Conservation (phyloP, 1,140 invertebrate genomes). For the roundworm (Caenorhabditis elegans) region WBcel235 BX284605.5:10068501-10069000, state of each 20-base stretch:
- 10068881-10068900: no score
- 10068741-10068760: constrained; percentile 29
- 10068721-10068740: constrained; percentile 36
- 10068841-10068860: no score
- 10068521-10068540: constrained; percentile 51
- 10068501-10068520: constrained; percentile 55
- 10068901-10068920: no score
- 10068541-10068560: constrained; percentile 57
- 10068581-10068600: neutral
- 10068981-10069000: no score
- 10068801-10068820: neutral
- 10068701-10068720: constrained; percentile 8
- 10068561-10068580: constrained; percentile 54
- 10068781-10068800: neutral
- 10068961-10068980: no score
- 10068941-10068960: no score
- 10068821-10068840: no score
- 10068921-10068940: no score
- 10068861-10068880: no score
- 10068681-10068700: neutral
- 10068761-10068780: neutral
- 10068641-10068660: constrained; percentile 22
- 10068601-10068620: neutral
- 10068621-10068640: constrained; percentile 37
- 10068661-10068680: neutral